These are phyloP conservation scores for Falco concolor DNA, from an alignment of 2,797 vertebrate species.

Conservation along the genomic window DNA sequence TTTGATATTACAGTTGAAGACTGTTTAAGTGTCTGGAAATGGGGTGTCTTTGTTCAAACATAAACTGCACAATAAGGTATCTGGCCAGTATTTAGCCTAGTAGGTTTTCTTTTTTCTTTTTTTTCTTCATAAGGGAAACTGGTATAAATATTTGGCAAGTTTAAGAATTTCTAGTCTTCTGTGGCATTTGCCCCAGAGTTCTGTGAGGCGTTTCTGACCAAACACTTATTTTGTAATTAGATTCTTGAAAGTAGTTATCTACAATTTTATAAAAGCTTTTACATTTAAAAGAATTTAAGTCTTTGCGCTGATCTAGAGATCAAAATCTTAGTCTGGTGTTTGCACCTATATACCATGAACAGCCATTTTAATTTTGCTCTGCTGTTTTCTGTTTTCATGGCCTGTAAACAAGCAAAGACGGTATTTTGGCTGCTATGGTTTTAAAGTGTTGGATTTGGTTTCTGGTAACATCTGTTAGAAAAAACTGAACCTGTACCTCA, in stretches of 20 bases:
- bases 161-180: not conserved
- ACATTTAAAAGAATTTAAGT: not conserved
- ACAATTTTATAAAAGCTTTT: not conserved
- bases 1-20: not conserved
- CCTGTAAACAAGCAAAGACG: not conserved
- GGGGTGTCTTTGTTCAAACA: constrained; percentile 12
- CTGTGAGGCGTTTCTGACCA: not conserved
- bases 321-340: not conserved
- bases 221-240: not conserved
- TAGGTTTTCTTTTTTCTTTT: not conserved
- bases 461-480: not conserved
- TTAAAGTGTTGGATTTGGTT: not conserved
- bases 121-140: not conserved
- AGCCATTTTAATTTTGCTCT: not conserved
- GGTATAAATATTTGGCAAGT: not conserved
- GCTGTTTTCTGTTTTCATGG: not conserved
- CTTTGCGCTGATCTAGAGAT: not conserved
- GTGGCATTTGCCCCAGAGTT: not conserved
- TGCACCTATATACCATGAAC: not conserved
- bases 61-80: not conserved
- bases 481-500: not conserved
- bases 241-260: not conserved
- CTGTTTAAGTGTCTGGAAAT: not conserved
- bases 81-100: not conserved
- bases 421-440: not conserved